Base-by-base conservation (phyloP, 2,113 vertebrate genomes). In the Galbula dea region DNA sequence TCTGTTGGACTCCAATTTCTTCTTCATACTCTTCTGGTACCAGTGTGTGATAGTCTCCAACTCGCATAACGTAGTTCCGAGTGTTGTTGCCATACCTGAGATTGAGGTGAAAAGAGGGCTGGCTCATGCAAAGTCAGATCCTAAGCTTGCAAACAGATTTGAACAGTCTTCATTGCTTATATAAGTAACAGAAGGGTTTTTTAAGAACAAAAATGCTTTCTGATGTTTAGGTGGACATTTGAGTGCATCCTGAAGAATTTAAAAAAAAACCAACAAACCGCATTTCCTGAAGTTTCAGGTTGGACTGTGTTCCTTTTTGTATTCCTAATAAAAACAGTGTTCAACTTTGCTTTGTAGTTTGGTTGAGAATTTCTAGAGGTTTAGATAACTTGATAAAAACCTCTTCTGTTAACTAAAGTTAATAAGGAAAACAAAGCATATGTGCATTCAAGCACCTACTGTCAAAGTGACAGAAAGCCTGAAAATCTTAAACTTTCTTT, bases 41-140 rank as follows among this genome's bases (percentile, higher is more conserved):
- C 75, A 99, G 97, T 5, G 99, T 98, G 89, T 99, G 99, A 58
- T 99, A 99, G 96, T 99, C 99, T 8, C 99, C 99, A 12, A 99
- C 97, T 48, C 99, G 97, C 23, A 99, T 97, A 21, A 98, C 98
- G 5, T 99, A 99, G 92, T 94, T 98, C 81, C 93, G 98, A 7
- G 98, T 99, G 96, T 91, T 98, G 97, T 99, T 99, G 43, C 99
- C 99, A 5, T 99, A 99, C 97, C 99, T 99, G 96, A 77, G 83
- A 21, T 79, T 13, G 73, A 83, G 54, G 49, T 26, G 49, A 55
- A 74, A 61, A 79, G 0, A 73, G 62, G 37, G 34, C 41, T 79
- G 57, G 22, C 15, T 89, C 49, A 7, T 22, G 51, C n/a, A 37
- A 21, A 90, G 27, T 37, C 54, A 36, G 17, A 21, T 36, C 21